Evolutionary conservation across 2,797 vertebrate species (phyloP).

Genomic region (Pelobates cultripes): DNA sequence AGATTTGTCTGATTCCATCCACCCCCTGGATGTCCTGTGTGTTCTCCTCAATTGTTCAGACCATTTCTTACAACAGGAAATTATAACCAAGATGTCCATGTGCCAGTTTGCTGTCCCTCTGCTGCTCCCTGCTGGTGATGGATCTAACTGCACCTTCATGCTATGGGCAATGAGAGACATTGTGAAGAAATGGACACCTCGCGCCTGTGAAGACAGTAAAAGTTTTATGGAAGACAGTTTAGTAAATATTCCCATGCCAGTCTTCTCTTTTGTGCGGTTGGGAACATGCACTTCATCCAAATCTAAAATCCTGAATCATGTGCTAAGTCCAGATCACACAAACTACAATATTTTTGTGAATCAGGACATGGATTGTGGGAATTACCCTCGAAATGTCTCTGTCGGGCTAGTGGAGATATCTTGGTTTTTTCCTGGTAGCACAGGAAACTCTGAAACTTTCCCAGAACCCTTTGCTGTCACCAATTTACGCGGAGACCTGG

Average conservation of each 20-base stretch:
- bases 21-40: no score
- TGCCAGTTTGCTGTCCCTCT: no score
- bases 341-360: conserved; percentile 55
- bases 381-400: conserved; percentile 45
- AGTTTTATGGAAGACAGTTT: conserved; percentile 45
- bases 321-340: conserved; percentile 17
- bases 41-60: no score
- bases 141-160: no score
- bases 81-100: no score
- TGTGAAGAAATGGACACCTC: background rate
- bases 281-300: conserved; percentile 59
- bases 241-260: conserved; percentile 46
- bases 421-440: conserved; percentile 40
- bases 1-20: no score
- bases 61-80: no score
- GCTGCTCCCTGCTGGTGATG: no score
- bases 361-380: conserved; percentile 59
- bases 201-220: conserved; percentile 47
- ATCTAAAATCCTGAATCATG: conserved; percentile 64
- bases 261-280: conserved; percentile 69
- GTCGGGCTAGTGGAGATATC: conserved; percentile 61
- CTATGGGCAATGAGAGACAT: no score
- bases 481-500: conserved; percentile 67
- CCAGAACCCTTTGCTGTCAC: conserved; percentile 59
- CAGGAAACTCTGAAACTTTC: background rate